phyloP scores from a whole-genome alignment of 53 echinoderm and acorn worm species.

The Apostichopus leukothele region DNA sequence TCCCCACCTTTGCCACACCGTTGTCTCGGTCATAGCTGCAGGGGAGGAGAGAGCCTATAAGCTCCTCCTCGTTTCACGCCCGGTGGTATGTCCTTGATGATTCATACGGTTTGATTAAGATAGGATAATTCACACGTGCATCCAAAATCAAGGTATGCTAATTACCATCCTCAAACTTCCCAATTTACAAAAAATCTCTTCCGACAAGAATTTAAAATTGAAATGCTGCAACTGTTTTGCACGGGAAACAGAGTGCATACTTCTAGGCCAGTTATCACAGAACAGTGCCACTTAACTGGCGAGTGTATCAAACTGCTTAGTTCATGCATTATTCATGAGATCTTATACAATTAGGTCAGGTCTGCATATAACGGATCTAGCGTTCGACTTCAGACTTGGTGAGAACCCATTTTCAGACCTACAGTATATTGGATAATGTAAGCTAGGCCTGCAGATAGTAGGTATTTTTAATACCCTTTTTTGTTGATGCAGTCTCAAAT shows the following conservation, averaged over 20 bases:
- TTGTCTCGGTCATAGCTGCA: background rate
- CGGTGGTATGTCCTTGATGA: background rate
- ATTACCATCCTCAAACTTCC: background rate
- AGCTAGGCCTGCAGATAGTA: no score
- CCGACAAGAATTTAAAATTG: background rate
- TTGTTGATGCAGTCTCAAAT: no score
- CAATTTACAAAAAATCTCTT: background rate
- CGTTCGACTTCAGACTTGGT: no score
- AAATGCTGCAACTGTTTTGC: no score
- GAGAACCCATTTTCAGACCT: no score
- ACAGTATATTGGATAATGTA: no score
- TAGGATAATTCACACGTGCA: background rate
- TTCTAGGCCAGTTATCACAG: no score
- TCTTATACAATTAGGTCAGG: conserved; percentile 17
- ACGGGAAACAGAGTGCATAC: no score
- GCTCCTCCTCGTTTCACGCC: background rate
- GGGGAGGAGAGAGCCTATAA: background rate
- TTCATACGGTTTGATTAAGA: background rate
- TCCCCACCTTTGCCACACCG: background rate
- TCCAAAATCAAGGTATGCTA: background rate
- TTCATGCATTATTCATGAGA: conserved; percentile 35
- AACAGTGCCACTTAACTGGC: background rate
- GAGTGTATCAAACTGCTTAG: background rate
- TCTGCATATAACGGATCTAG: background rate
- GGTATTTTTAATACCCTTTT: no score